Evolutionary conservation across 1,140 invertebrate genomes (phyloP), one percentile per base, ranked within the genome.

Genomic region (Idris sp.): DNA sequence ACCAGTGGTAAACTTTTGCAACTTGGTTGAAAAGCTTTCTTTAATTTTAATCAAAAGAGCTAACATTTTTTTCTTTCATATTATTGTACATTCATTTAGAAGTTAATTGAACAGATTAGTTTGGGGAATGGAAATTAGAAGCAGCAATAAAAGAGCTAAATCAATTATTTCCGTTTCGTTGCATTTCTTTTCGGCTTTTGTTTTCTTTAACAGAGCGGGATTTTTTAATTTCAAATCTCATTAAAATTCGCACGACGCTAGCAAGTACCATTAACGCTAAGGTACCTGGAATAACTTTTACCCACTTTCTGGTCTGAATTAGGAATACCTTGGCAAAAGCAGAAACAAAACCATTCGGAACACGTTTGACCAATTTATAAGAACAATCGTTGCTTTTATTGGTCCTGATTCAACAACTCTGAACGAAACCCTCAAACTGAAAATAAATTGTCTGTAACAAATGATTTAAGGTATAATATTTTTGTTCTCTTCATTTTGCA

Each of bases 221-320:
- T 75, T 79, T 78, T 41, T 69, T 81, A 85, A 84, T 85, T 84
- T 84, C 79, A 84, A 85, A 81, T 83, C 81, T 84, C 82, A 81
- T 85, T 84, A 84, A 83, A 83, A 84, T 85, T 82, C 81, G 65
- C 65, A 48, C 61, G 64, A 67, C 41, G 64, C 74, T 53, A 18
- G 44, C 54, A 81, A 78, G 83, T 78, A 76, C 79, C 76, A 85
- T 85, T 83, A 84, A 77, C 78, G 69, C 79, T 62, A 41, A 30
- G 10, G 22, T 43, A 41, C 18, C 26, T 41, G 41, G 14, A 41
- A 22, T 30, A 67, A 58, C 28, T 73, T 53, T 59, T 28, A n/a
- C 67, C 22, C 22, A 71, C 71, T 15, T 72, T 68, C 38, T 44
- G 7, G 14, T 13, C 7, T 10, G 61, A 61, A 67, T 76, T 67